Evolutionary conservation across 2,797 vertebrate species (phyloP).

Genomic region (Sciurus vulgaris): DNA sequence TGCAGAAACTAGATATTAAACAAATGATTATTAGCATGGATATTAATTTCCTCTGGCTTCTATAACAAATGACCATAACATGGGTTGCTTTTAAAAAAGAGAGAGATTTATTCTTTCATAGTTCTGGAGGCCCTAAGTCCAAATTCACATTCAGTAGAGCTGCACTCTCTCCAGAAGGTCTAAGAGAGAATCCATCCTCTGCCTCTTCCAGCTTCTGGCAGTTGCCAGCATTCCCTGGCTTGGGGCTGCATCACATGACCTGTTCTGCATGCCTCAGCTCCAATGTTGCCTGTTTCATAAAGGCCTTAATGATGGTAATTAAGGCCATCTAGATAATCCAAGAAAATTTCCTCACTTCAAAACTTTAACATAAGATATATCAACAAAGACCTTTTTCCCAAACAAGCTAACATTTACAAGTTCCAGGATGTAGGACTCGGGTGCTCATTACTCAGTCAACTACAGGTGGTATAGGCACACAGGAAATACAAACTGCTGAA

Average conservation of each 20-base stretch:
- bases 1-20: background rate
- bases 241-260: background rate
- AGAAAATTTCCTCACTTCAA: background rate
- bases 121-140: background rate
- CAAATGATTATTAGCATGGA: background rate
- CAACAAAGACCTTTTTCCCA: background rate
- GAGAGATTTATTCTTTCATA: background rate
- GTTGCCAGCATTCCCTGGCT: background rate
- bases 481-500: background rate
- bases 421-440: background rate
- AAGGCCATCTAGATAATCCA: background rate
- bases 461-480: background rate
- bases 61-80: background rate
- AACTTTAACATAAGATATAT: background rate
- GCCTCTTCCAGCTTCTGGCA: background rate
- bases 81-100: background rate
- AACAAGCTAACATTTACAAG: background rate
- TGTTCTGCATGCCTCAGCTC: background rate
- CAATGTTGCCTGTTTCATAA: background rate
- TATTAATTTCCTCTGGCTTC: background rate
- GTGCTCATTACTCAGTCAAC: background rate
- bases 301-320: background rate
- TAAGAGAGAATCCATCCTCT: background rate
- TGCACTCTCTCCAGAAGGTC: background rate
- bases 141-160: background rate